Evolutionary conservation across 35 echinoderm and acorn worm species (phyloP).

Genomic region (Ptychodera flava): DNA sequence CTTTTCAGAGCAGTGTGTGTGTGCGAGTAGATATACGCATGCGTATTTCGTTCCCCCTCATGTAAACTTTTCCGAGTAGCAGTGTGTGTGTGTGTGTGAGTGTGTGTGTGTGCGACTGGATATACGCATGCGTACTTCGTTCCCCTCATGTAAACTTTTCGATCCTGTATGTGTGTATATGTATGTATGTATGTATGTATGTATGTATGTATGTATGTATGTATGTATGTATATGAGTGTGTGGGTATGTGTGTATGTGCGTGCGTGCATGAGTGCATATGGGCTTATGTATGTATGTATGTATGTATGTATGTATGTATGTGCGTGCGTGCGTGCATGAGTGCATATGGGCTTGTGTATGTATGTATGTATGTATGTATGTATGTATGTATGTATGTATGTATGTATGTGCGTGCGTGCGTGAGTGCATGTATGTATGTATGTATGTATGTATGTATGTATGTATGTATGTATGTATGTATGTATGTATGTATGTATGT

Average conservation of each 20-base stretch:
- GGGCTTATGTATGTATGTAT: neutral
- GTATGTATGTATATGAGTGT: neutral
- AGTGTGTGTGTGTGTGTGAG: too few species aligned
- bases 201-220: conserved; percentile 2
- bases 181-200: too few species aligned
- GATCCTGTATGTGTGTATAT: too few species aligned
- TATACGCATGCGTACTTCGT: too few species aligned
- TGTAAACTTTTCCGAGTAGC: too few species aligned
- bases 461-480: conserved; percentile 2
- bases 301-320: neutral
- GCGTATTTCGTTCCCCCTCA: too few species aligned
- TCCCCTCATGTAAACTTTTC: too few species aligned
- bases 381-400: neutral
- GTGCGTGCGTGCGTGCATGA: neutral
- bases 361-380: neutral
- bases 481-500: neutral
- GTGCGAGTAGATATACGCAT: too few species aligned
- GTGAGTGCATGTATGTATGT: neutral
- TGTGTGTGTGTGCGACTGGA: too few species aligned
- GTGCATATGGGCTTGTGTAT: neutral
- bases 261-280: neutral
- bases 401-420: neutral
- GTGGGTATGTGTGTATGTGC: neutral
- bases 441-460: conserved; percentile 2
- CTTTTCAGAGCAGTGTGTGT: too few species aligned